Percentiles rank a stretch among this genome's conserved stretches.
phyloP scores from a whole-genome alignment of 2,888 invertebrate genomes.

The Drepanosiphum platanoidis region DNA sequence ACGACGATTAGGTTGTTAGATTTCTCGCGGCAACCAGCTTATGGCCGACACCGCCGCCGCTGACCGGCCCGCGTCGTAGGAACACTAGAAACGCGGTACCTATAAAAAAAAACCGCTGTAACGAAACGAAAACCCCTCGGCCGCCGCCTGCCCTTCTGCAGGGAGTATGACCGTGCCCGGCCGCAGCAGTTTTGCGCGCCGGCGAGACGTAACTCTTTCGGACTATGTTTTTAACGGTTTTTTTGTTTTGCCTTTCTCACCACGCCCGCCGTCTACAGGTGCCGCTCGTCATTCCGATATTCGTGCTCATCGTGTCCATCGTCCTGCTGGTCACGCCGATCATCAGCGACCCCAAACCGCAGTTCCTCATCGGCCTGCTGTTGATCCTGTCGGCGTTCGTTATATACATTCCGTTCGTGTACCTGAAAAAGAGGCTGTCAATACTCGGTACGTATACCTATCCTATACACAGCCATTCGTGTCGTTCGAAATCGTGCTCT shows the following conservation, averaged over 20 bases:
- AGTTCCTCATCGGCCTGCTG: constrained; percentile 79
- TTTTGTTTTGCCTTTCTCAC: neutral
- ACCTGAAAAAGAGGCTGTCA: constrained; percentile 68
- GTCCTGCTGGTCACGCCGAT: constrained; percentile 81
- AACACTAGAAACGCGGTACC: too few relatives aligned
- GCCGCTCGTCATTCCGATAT: constrained; percentile 77
- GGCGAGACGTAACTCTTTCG: neutral
- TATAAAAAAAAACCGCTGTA: too few relatives aligned
- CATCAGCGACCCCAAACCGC: constrained; percentile 78
- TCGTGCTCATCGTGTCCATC: constrained; percentile 77
- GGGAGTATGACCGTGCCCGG: constrained; percentile 48
- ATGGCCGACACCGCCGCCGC: neutral
- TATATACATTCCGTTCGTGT: constrained; percentile 81
- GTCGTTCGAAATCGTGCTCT: too few relatives aligned
- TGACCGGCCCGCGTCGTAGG: neutral
- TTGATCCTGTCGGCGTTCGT: constrained; percentile 77
- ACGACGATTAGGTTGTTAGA: neutral
- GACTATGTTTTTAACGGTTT: constrained; percentile 1
- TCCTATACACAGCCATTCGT: too few relatives aligned
- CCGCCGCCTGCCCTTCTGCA: constrained; percentile 4
- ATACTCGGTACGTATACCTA: constrained; percentile 36
- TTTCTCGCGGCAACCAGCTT: neutral
- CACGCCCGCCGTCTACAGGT: constrained; percentile 72
- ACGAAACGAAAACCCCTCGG: neutral
- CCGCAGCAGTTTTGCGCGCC: neutral